phyloP scores from a whole-genome alignment of 2,113 vertebrate genomes.

The Xiphophorus hellerii region DNA sequence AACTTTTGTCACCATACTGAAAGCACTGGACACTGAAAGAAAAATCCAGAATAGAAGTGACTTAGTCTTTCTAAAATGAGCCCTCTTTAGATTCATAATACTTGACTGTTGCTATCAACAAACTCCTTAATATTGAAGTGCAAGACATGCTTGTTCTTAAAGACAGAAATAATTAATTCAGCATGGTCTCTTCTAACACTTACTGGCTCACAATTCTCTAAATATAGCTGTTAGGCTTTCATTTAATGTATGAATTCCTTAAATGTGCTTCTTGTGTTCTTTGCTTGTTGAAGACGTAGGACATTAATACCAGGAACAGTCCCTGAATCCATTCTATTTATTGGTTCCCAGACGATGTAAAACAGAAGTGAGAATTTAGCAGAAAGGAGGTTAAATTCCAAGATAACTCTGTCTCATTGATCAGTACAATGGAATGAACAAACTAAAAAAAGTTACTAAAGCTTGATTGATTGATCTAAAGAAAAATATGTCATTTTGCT shows the following conservation, averaged over 20 bases:
- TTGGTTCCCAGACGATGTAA: conserved; percentile 1
- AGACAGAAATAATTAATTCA: conserved; percentile 7
- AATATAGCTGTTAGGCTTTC: not conserved
- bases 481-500: not conserved
- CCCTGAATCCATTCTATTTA: conserved; percentile 12
- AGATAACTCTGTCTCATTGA: conserved; percentile 35
- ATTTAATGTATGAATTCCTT: not conserved
- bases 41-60: not conserved
- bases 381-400: conserved; percentile 29
- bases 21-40: not conserved
- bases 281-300: not conserved
- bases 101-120: not conserved
- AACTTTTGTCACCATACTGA: conserved; percentile 14
- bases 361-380: conserved; percentile 62
- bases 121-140: not conserved
- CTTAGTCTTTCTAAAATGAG: not conserved
- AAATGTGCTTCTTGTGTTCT: conserved; percentile 3
- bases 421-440: not conserved
- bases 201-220: not conserved
- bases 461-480: not conserved
- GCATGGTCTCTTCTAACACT: not conserved
- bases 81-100: not conserved
- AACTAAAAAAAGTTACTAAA: not conserved
- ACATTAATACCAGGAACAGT: not conserved
- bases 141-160: conserved; percentile 32